Conservation (phyloP, 2,888 invertebrate species). For the Hetaerina titia region DNA sequence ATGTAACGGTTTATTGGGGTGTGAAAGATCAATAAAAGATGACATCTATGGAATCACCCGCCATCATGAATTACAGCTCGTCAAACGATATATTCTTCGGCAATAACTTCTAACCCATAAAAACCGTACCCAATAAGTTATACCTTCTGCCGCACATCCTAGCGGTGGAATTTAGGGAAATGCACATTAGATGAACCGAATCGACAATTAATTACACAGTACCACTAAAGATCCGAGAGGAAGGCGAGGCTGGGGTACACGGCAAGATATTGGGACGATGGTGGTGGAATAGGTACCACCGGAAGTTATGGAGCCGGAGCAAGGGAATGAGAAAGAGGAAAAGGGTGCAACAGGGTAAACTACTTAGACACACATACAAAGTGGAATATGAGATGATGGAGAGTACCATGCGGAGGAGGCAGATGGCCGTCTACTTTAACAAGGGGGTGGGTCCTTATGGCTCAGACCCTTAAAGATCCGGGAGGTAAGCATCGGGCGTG, state of each 20-base stretch:
- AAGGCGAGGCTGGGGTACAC: background rate
- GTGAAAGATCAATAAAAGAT: too few relatives aligned
- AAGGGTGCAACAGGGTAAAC: background rate
- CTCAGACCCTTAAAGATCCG: background rate
- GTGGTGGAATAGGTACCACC: background rate
- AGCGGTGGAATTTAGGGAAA: background rate
- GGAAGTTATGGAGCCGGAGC: background rate
- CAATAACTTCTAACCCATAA: background rate
- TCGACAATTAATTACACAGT: background rate
- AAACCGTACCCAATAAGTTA: background rate
- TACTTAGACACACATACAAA: background rate
- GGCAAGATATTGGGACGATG: background rate
- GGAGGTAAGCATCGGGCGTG: background rate
- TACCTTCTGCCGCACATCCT: background rate
- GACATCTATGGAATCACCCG: too few relatives aligned
- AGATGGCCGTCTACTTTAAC: constrained; percentile 9
- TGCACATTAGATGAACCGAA: background rate
- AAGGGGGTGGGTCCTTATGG: constrained; percentile 5
- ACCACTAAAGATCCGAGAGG: background rate
- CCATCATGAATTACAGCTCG: background rate
- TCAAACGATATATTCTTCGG: background rate
- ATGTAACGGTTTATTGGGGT: too few relatives aligned
- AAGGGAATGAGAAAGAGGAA: background rate
- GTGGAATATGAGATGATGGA: constrained; percentile 9
- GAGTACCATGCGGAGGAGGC: background rate